Evolutionary conservation across 2,113 vertebrate genomes (phyloP).

Genomic region (Steatornis caripensis): DNA sequence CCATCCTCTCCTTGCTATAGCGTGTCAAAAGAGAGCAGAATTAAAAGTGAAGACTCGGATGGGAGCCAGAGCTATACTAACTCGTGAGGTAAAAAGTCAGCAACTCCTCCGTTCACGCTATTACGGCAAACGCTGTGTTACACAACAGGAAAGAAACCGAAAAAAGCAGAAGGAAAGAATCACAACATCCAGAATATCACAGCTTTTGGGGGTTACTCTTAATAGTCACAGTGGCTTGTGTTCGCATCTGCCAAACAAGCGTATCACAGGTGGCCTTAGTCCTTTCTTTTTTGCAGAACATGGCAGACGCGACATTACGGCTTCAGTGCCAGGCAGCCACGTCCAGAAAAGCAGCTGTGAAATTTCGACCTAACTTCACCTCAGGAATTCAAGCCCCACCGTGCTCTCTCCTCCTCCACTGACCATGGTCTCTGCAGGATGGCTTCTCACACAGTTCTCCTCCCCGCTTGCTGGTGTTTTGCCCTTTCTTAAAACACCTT

Average conservation of each 20-base stretch:
- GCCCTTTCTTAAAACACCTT: rapidly evolving
- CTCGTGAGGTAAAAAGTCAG: background rate
- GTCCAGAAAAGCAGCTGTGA: background rate
- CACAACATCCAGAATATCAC: background rate
- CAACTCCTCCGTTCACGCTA: rapidly evolving
- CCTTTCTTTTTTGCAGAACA: background rate
- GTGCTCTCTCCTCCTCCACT: background rate
- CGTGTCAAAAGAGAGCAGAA: background rate
- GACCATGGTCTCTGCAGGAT: too few relatives aligned
- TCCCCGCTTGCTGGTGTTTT: rapidly evolving
- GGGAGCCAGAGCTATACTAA: background rate
- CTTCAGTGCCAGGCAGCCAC: background rate
- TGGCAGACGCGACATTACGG: too few relatives aligned
- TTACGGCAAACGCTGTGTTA: rapidly evolving
- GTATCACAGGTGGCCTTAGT: rapidly evolving
- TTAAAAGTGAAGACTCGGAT: background rate
- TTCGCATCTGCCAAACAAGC: rapidly evolving
- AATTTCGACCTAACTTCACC: background rate
- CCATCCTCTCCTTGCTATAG: background rate
- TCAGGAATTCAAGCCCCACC: background rate
- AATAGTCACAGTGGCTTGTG: background rate
- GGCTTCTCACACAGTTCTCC: background rate
- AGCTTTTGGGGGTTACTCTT: background rate
- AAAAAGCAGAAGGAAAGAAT: background rate
- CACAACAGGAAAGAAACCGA: background rate